phyloP scores from a whole-genome alignment of 2,888 invertebrate species.

The Chloroclystis v-ata region DNA sequence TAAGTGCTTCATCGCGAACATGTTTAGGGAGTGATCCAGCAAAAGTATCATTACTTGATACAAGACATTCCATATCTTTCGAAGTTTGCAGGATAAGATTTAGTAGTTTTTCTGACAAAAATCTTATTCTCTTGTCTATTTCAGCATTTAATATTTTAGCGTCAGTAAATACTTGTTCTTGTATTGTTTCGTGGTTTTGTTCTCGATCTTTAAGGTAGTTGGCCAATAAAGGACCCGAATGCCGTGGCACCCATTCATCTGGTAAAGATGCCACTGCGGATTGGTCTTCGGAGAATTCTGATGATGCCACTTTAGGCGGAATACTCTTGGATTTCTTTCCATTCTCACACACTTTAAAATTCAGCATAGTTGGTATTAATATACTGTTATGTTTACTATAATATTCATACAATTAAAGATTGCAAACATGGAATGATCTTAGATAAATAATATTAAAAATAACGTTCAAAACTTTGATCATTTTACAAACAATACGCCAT shows the following conservation, averaged over 20 bases:
- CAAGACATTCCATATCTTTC: constrained; percentile 42
- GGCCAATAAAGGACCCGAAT: constrained; percentile 46
- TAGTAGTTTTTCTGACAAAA: constrained; percentile 45
- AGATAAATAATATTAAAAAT: too few relatives aligned
- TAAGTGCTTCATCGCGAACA: constrained; percentile 37
- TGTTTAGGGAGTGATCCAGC: constrained; percentile 26
- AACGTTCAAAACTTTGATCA: too few relatives aligned
- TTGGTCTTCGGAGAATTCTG: constrained; percentile 49
- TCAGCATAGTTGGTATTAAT: neutral
- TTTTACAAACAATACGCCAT: too few relatives aligned
- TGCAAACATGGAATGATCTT: too few relatives aligned
- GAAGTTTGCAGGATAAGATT: constrained; percentile 48
- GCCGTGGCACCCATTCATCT: constrained; percentile 49
- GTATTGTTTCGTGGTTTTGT: constrained; percentile 38
- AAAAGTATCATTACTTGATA: constrained; percentile 31
- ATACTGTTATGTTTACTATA: too few relatives aligned
- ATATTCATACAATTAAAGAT: too few relatives aligned
- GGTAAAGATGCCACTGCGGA: constrained; percentile 57
- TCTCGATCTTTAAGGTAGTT: constrained; percentile 53
- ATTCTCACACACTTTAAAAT: constrained; percentile 11
- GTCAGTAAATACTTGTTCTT: constrained; percentile 35
- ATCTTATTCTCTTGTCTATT: constrained; percentile 46
- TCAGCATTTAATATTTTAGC: constrained; percentile 42
- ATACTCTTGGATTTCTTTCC: neutral
- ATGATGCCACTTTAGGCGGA: constrained; percentile 31